A percentile compares a stretch with the other conserved stretches of the same genome.
phyloP scores from a whole-genome alignment of 2,888 invertebrate genomes.

The Eupithecia tripunctaria region DNA sequence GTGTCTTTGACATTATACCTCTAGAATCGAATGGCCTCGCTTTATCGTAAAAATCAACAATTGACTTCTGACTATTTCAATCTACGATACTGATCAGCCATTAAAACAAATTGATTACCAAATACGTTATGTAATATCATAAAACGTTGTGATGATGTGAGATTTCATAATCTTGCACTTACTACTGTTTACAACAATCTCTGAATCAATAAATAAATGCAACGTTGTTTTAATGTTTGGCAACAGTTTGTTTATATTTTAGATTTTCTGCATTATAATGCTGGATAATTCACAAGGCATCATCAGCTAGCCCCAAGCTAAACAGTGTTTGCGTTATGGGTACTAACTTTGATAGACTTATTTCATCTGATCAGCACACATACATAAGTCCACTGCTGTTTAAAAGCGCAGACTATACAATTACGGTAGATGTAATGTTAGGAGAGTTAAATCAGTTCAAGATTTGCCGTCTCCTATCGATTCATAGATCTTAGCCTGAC shows the following conservation, averaged over 20 bases:
- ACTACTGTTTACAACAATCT: not conserved
- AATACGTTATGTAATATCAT: slow-evolving; percentile 32
- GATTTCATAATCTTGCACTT: slow-evolving; percentile 15
- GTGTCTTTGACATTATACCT: not conserved
- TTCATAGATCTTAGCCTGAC: slow-evolving; percentile 48
- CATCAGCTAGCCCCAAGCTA: too few species aligned
- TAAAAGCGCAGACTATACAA: too few species aligned
- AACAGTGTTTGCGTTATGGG: too few species aligned
- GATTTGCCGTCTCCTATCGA: slow-evolving; percentile 27
- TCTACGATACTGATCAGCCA: slow-evolving; percentile 36
- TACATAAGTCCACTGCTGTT: too few species aligned
- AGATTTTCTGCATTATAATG: not conserved
- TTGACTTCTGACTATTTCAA: slow-evolving; percentile 35
- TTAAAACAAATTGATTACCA: slow-evolving; percentile 39
- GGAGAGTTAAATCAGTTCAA: not conserved
- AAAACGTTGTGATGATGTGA: slow-evolving; percentile 24
- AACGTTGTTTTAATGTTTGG: not conserved
- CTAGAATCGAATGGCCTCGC: not conserved
- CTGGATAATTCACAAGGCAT: too few species aligned
- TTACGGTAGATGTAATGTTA: too few species aligned
- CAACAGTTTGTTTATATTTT: not conserved
- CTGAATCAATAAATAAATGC: not conserved
- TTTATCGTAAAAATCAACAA: slow-evolving; percentile 39
- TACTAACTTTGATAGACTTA: too few species aligned
- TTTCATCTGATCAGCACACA: too few species aligned